Percentiles rank a stretch among this genome's conserved stretches.
phyloP scores from a whole-genome alignment of 1,140 invertebrate genomes.

The Rhizoglyphus robini region DNA sequence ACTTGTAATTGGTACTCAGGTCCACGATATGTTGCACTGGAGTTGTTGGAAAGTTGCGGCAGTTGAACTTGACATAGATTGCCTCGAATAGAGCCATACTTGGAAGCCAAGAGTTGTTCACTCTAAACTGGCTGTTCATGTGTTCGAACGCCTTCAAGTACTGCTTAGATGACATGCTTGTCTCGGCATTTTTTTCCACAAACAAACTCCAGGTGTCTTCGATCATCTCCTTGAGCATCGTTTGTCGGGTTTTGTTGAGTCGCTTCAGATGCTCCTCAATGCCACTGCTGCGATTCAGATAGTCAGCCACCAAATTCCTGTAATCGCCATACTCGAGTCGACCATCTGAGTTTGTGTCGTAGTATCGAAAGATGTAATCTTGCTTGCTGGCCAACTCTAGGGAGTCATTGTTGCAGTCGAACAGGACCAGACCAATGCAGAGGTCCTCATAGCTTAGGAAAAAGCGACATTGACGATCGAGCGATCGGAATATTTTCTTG shows the following conservation, averaged over 20 bases:
- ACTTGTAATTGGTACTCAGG: too few species aligned
- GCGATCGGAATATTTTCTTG: background rate
- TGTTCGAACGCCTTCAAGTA: background rate
- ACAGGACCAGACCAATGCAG: background rate
- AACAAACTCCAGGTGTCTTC: background rate
- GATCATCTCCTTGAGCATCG: background rate
- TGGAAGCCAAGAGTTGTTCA: background rate
- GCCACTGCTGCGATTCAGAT: background rate
- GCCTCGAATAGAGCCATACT: background rate
- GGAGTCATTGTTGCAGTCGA: background rate
- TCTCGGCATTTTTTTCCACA: background rate
- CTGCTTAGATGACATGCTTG: background rate
- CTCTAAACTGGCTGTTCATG: background rate
- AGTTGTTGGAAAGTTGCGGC: background rate
- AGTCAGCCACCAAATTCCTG: background rate
- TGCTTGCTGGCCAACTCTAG: background rate
- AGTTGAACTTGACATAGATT: constrained; percentile 8
- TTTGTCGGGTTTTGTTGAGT: background rate
- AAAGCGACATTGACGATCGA: background rate
- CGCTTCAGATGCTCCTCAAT: background rate
- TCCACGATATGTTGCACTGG: background rate
- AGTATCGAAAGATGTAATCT: background rate
- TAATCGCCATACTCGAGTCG: background rate
- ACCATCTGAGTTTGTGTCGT: background rate
- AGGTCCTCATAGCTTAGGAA: background rate